Evolutionary conservation across 2,888 invertebrate species (phyloP), one percentile per base, ranked within the genome.

Genomic region (Auanema freiburgensis): DNA sequence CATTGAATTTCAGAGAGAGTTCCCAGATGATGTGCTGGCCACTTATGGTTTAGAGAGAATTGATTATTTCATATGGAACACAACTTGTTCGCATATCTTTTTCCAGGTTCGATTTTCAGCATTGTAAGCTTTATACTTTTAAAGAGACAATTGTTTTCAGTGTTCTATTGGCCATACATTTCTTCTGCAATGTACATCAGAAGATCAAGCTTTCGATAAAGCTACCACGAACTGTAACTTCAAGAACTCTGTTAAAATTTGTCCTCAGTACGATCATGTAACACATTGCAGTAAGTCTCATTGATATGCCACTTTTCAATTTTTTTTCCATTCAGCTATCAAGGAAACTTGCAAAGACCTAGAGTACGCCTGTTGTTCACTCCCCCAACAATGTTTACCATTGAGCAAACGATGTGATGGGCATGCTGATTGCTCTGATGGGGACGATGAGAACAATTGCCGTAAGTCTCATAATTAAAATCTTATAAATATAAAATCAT

Each of bases 241-340:
- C 67, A 69, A 69, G 52, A 73, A 76, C 51, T 76, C 78, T 18
- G 75, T 81, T 5, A 74, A 73, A 54, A 65, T 75, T 50, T 82
- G 82, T 63, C 80, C 81, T 10, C 80, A 83, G 51, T 82, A 81
- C 66, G 81, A 82, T 65, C 79, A 80, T 57, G 75, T 82, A 44
- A 68, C 78, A 62, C 79, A 81, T 60, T 82, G 82, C 74, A 75
- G 80, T 81, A 43, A 71, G 81, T 79, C 10, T 23, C 40, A n/a
- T 16, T 46, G 3, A 3, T 5, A 21, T 3, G 46, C 46, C 4
- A 5, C 33, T n/a, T 14, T 18, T n/a, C 2, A 25, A 16, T 3
- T 42, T 11, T 2, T 14, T 23, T 10, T 12, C n/a, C 10, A n/a
- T 72, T 11, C 66, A 78, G 78, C 72, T 6, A 63, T 78, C 41